Evolutionary conservation across 2,888 invertebrate genomes (phyloP), one percentile per base, ranked within the genome.

Genomic region (Anaspis maculata): DNA sequence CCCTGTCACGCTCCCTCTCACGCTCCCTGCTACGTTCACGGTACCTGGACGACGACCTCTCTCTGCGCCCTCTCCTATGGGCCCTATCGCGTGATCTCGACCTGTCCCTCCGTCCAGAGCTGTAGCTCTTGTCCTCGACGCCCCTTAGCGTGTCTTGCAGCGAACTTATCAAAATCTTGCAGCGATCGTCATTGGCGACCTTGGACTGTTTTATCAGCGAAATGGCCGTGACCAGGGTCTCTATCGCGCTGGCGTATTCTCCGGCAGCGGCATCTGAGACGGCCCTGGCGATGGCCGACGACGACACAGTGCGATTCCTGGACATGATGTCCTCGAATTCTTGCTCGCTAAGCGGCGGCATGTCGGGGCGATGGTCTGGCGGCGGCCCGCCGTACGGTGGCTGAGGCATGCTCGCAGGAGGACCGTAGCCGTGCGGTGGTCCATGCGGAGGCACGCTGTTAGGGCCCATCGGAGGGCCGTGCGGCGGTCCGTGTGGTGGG

Each of bases 291-390:
- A 98, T 98, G 11, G 98, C 98, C 31, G 91, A 92, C 48, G 94
- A 94, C 21, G 94, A 95, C 1, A 98, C 97, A 5, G 96, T 96
- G 49, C 96, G 77, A 69, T 98, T 98, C 44, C 97, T 77, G 35
- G 86, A 81, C 89, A 98, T 95, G 34, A 95, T 90, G 64, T 98
- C 98, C 66, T 98, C 97, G 69, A 96, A 96, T 70, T 98, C 98
- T 21, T 84, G 87, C 67, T 97, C 97, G 44, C 82, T 79, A 46
- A 91, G 72, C 41, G 76, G 76, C 1, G 80, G 79, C 39, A 74
- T 69, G 32, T 76, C 74, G 43, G 60, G 52, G 28, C 67, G 51
- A 43, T 66, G 67, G 38, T 74, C 73, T 9, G 71, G 76, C 10
- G 79, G 78, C 3, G 76, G 73, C 35, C 74, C 69, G 29, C 76